Conservation (phyloP, 2,888 invertebrate species). For the Spisula subtruncata region DNA sequence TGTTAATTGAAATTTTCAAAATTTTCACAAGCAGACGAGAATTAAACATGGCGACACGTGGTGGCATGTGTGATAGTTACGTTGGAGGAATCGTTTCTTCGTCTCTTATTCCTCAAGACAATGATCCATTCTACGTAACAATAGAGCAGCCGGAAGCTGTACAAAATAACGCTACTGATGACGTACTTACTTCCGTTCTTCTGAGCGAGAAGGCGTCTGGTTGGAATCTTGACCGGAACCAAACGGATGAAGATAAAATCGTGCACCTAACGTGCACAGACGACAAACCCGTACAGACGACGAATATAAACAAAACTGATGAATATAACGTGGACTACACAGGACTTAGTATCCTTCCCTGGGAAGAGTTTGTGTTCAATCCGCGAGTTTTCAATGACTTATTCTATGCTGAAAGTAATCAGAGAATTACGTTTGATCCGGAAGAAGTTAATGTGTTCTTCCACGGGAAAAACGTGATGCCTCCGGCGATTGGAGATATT, state of each 20-base stretch:
- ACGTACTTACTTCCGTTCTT: constrained; percentile 35
- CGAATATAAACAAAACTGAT: constrained; percentile 67
- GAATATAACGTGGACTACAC: constrained; percentile 70
- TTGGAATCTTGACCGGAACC: constrained; percentile 46
- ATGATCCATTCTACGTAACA: constrained; percentile 39
- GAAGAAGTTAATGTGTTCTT: constrained; percentile 82
- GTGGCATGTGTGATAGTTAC: constrained; percentile 59
- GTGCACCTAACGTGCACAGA: constrained; percentile 59
- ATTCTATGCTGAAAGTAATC: constrained; percentile 75
- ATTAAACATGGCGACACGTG: constrained; percentile 30
- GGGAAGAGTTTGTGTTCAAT: constrained; percentile 80
- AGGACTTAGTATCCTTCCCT: constrained; percentile 79
- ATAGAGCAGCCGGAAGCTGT: not conserved
- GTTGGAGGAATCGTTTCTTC: constrained; percentile 63
- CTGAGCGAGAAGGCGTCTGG: constrained; percentile 24
- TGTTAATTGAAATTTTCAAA: not conserved
- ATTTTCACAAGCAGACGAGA: not conserved
- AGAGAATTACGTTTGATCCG: constrained; percentile 77
- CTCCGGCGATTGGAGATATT: constrained; percentile 78
- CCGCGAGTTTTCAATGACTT: constrained; percentile 76
- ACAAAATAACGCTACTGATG: constrained; percentile 11
- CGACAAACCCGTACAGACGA: constrained; percentile 49
- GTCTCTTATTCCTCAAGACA: constrained; percentile 61
- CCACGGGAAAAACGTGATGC: constrained; percentile 79
- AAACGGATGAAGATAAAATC: constrained; percentile 70